A percentile compares a stretch with the other conserved stretches of the same genome.
Conservation (phyloP, 1,140 invertebrate species). For the Drosophila nebulosa region DNA sequence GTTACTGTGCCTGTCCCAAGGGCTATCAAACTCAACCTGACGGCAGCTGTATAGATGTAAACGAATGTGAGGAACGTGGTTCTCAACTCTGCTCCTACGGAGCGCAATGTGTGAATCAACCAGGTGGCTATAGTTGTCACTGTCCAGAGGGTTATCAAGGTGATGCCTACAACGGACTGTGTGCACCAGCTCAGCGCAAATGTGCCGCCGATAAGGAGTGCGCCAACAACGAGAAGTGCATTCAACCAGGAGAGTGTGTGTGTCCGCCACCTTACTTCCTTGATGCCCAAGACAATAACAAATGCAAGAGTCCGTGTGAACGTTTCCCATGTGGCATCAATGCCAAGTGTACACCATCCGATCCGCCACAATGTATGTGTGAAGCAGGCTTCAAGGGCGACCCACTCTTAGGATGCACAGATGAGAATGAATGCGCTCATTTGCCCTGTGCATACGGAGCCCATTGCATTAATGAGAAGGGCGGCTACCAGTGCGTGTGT, state of each 20-base stretch:
- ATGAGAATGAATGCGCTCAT: conserved; percentile 90
- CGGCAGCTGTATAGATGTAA: conserved; percentile 90
- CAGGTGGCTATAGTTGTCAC: conserved; percentile 89
- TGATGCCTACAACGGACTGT: conserved; percentile 86
- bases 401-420: conserved; percentile 90
- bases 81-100: conserved; percentile 89
- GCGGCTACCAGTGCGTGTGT: conserved; percentile 92
- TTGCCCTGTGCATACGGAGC: conserved; percentile 92
- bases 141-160: conserved; percentile 90
- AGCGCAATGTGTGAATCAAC: conserved; percentile 91
- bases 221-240: conserved; percentile 92
- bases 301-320: conserved; percentile 94
- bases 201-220: conserved; percentile 92
- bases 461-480: conserved; percentile 92
- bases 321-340: conserved; percentile 95
- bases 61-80: conserved; percentile 90
- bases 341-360: conserved; percentile 93
- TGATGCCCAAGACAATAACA: conserved; percentile 89
- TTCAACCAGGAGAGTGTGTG: conserved; percentile 93
- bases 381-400: conserved; percentile 91
- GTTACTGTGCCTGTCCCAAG: conserved; percentile 93
- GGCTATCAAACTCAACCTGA: conserved; percentile 88
- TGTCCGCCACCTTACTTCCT: conserved; percentile 94
- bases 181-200: conserved; percentile 89
- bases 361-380: conserved; percentile 94